Evolutionary conservation across 1,140 invertebrate species (phyloP).

Genomic region (Glossosoma conforme): DNA sequence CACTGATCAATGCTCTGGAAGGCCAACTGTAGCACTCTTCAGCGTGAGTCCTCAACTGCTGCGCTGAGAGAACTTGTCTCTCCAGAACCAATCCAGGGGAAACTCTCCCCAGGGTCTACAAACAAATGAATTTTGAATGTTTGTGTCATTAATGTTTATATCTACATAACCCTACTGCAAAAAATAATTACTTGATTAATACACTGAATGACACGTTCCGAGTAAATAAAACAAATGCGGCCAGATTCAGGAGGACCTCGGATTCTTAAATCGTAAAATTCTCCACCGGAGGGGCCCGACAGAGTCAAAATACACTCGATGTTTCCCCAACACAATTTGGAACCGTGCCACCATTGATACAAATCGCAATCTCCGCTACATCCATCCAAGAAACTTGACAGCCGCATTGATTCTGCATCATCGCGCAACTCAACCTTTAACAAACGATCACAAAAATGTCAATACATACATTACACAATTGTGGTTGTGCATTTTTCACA

Average conservation of each 20-base stretch:
- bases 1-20: conserved; percentile 55
- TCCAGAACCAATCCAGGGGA: conserved; percentile 65
- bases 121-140: conserved; percentile 12
- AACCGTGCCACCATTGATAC: conserved; percentile 76
- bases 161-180: not conserved
- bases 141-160: not conserved
- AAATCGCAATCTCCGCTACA: conserved; percentile 59
- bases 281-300: conserved; percentile 36
- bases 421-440: conserved; percentile 61
- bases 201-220: conserved; percentile 69
- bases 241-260: conserved; percentile 60
- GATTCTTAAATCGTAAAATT: conserved; percentile 68
- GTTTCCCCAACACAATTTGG: conserved; percentile 68
- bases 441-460: not conserved
- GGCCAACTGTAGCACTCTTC: conserved; percentile 56
- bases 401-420: conserved; percentile 45
- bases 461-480: not conserved
- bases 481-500: not conserved
- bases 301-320: conserved; percentile 71
- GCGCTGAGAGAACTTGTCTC: conserved; percentile 61
- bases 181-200: conserved; percentile 55
- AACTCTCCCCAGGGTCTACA: conserved; percentile 56
- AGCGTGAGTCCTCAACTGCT: conserved; percentile 53
- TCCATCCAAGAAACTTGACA: conserved; percentile 49
- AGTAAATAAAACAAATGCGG: conserved; percentile 64